A percentile compares a stretch with the other conserved stretches of the same genome.
Conservation (phyloP, 2,888 invertebrate genomes). For the Trachelus iudaicus region DNA sequence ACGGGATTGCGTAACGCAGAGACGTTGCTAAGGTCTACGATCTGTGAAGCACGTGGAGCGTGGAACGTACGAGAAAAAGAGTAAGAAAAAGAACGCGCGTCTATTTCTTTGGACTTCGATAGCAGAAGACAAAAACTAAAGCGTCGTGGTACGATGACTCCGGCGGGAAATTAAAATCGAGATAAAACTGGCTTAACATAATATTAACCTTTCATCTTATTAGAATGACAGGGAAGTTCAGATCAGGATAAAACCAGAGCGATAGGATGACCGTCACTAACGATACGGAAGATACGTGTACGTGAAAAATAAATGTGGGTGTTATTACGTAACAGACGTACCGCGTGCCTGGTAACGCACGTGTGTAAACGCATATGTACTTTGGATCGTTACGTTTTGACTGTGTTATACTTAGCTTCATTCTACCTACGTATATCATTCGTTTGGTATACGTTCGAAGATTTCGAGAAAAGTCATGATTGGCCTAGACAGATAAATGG, state of each 20-base stretch:
- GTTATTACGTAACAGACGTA: neutral
- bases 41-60: conserved; percentile 34
- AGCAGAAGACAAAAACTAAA: neutral
- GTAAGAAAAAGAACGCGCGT: neutral
- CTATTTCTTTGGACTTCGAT: neutral
- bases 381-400: neutral
- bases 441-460: neutral
- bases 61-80: conserved; percentile 20
- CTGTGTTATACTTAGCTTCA: neutral
- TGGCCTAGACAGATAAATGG: neutral
- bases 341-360: neutral
- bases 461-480: neutral
- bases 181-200: neutral
- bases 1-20: conserved; percentile 28
- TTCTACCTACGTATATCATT: neutral
- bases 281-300: neutral
- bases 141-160: neutral
- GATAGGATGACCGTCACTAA: neutral
- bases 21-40: conserved; percentile 43
- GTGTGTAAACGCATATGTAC: neutral
- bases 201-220: neutral
- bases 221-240: neutral
- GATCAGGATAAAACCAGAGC: neutral
- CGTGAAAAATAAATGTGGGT: neutral
- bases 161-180: neutral